Percentiles rank a stretch among this genome's conserved stretches.
These are phyloP conservation scores for Cyrtodaria siliqua DNA, from an alignment of 2,888 invertebrate species.

Conservation along the genomic window DNA sequence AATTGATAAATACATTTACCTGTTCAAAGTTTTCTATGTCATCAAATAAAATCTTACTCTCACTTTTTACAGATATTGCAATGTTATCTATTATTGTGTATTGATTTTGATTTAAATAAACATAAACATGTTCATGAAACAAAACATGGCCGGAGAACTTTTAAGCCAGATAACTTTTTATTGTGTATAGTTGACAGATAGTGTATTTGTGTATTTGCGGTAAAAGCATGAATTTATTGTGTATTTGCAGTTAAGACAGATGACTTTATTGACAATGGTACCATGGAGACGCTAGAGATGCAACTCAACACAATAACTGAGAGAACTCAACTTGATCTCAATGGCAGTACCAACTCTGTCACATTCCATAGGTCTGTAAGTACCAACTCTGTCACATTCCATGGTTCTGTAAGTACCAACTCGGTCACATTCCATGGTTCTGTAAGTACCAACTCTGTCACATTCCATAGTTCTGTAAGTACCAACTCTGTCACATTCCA, in stretches of 20 bases:
- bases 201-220: no score
- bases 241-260: slow-evolving; percentile 93
- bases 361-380: slow-evolving; percentile 86
- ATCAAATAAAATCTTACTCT: no score
- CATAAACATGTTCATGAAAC: no score
- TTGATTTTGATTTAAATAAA: no score
- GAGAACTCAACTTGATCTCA: slow-evolving; percentile 80
- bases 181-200: no score
- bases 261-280: slow-evolving; percentile 96
- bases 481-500: slow-evolving; percentile 85
- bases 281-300: slow-evolving; percentile 96
- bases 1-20: no score
- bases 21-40: no score
- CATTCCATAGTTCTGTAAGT: slow-evolving; percentile 85
- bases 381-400: slow-evolving; percentile 39
- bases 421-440: slow-evolving; percentile 85
- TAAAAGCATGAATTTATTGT: no score
- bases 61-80: no score
- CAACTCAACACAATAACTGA: slow-evolving; percentile 89
- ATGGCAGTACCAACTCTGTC: slow-evolving; percentile 79
- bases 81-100: no score
- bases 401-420: slow-evolving; percentile 16
- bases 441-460: slow-evolving; percentile 81
- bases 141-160: no score
- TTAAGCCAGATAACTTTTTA: no score